These are phyloP conservation scores for Microctonus hyperodae DNA, from an alignment of 2,888 invertebrate genomes.

Conservation along the genomic window DNA sequence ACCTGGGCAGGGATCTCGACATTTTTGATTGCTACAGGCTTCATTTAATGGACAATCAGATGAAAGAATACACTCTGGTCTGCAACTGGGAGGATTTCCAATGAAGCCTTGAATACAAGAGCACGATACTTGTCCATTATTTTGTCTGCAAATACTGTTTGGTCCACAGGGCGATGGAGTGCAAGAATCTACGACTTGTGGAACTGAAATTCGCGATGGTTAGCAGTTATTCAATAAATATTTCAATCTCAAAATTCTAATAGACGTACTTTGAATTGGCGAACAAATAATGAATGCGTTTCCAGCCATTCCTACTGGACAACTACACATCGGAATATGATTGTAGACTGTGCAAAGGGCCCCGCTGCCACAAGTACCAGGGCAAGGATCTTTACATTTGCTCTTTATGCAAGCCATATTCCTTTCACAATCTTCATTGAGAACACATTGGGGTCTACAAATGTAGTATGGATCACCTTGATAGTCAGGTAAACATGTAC, in stretches of 20 bases:
- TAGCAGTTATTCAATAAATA: conserved; percentile 80
- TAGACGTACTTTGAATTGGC: conserved; percentile 64
- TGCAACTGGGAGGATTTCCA: conserved; percentile 62
- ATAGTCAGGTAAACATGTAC: conserved; percentile 77
- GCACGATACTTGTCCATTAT: conserved; percentile 65
- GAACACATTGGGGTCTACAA: conserved; percentile 80
- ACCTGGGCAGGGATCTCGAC: conserved; percentile 63
- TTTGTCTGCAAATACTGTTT: conserved; percentile 65
- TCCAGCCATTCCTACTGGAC: conserved; percentile 74
- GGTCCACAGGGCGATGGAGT: conserved; percentile 65
- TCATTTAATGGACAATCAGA: conserved; percentile 65
- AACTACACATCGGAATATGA: conserved; percentile 66
- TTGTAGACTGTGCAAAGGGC: conserved; percentile 63
- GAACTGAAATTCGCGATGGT: background rate
- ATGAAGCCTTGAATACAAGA: conserved; percentile 62
- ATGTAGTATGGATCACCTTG: conserved; percentile 76
- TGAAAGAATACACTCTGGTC: conserved; percentile 60
- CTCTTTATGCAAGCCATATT: conserved; percentile 78
- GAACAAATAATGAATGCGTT: conserved; percentile 73
- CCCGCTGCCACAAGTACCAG: conserved; percentile 72
- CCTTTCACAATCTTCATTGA: conserved; percentile 77
- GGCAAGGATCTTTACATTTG: conserved; percentile 81
- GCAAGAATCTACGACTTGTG: conserved; percentile 53
- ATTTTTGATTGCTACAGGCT: conserved; percentile 63
- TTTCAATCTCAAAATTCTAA: conserved; percentile 68